Conservation (phyloP, 2,888 invertebrate genomes). For the Melieria picta region DNA sequence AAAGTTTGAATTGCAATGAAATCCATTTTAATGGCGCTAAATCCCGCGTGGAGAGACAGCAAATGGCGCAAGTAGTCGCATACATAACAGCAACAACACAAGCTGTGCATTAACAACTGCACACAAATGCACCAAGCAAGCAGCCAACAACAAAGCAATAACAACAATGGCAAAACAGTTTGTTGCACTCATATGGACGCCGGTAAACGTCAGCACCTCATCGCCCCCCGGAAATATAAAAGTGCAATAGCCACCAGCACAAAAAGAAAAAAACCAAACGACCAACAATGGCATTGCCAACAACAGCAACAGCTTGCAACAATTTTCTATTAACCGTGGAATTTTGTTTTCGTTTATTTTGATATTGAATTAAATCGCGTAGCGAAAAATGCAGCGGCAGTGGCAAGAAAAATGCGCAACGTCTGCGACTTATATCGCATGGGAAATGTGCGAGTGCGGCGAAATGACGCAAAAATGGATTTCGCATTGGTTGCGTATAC, state of each 20-base stretch:
- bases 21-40: constrained; percentile 29
- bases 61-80: constrained; percentile 2
- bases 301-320: constrained; percentile 15
- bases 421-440: constrained; percentile 60
- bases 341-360: constrained; percentile 11
- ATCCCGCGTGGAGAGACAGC: constrained; percentile 24
- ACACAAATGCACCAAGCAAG: no score
- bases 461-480: constrained; percentile 51
- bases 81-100: not conserved
- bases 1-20: constrained; percentile 28
- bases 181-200: no score
- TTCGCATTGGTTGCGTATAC: constrained; percentile 19
- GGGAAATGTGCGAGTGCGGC: constrained; percentile 50
- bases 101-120: no score
- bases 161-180: no score
- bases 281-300: not conserved
- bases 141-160: no score
- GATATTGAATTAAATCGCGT: constrained; percentile 25
- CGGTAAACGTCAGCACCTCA: no score
- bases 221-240: no score
- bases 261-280: not conserved
- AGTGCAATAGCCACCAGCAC: not conserved
- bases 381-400: not conserved
- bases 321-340: constrained; percentile 31
- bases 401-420: constrained; percentile 46